Evolutionary conservation across 2,888 invertebrate species (phyloP).

Genomic region (Andrena bicolor): DNA sequence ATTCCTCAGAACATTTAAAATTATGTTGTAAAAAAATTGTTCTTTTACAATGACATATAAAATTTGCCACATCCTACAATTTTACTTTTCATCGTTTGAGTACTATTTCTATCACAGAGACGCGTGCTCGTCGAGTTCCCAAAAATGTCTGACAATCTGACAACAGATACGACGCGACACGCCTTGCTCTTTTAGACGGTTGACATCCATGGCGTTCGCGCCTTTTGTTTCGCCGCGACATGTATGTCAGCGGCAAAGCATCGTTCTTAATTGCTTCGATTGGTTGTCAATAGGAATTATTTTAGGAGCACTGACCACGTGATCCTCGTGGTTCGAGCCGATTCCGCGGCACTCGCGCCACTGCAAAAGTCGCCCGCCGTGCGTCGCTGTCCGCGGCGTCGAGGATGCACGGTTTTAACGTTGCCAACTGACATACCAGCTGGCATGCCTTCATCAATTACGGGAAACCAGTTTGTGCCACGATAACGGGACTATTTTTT

Average conservation of each 20-base stretch:
- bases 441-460: slow-evolving; percentile 29
- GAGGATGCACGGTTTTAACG: background rate
- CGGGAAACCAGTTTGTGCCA: slow-evolving; percentile 43
- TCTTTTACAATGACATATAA: too few species aligned
- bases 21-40: too few species aligned
- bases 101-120: background rate
- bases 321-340: slow-evolving; percentile 14
- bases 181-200: background rate
- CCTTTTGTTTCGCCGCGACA: slow-evolving; percentile 51
- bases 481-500: slow-evolving; percentile 55
- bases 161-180: background rate
- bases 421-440: background rate
- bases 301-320: slow-evolving; percentile 47
- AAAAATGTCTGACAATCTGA: background rate
- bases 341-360: slow-evolving; percentile 14
- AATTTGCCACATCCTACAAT: too few species aligned
- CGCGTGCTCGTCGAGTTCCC: background rate
- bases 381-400: background rate
- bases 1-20: too few species aligned
- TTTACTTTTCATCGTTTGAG: background rate
- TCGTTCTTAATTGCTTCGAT: slow-evolving; percentile 70
- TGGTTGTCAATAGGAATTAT: slow-evolving; percentile 67
- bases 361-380: background rate
- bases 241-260: slow-evolving; percentile 63
- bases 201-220: slow-evolving; percentile 15